These are phyloP conservation scores for Porites divaricata DNA, from an alignment of 92 coral and sea anemone genomes.

Conservation along the genomic window DNA sequence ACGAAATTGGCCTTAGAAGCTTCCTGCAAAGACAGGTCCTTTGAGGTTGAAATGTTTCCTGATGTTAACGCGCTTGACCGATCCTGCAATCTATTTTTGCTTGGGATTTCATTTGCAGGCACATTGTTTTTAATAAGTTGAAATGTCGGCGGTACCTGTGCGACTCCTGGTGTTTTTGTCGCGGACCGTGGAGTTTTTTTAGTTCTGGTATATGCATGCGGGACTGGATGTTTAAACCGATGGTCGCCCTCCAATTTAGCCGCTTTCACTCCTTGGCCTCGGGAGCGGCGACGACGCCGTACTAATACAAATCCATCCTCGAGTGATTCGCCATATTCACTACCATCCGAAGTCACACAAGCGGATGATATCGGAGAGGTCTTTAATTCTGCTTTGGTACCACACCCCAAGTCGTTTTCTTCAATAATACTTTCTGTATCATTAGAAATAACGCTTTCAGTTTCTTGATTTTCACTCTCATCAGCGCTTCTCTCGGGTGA, in stretches of 20 bases:
- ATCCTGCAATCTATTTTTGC: neutral
- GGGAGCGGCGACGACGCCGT: neutral
- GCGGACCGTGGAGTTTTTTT: too few species aligned
- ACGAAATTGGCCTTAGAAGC: too few species aligned
- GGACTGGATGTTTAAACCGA: neutral
- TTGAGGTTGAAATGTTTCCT: neutral
- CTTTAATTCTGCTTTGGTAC: neutral
- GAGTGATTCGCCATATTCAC: neutral
- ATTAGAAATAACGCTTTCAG: neutral
- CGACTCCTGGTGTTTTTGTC: too few species aligned
- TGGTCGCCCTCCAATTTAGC: neutral
- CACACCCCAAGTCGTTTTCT: neutral
- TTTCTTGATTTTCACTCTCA: neutral
- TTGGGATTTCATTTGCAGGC: neutral
- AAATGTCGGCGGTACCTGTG: too few species aligned
- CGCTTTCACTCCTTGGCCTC: neutral
- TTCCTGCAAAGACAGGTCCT: neutral
- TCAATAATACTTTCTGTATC: too few species aligned
- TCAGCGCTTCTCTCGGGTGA: slow-evolving; percentile 2
- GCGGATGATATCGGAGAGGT: neutral
- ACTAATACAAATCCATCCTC: neutral
- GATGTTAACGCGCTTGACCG: too few species aligned
- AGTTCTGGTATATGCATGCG: too few species aligned
- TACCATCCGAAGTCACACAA: neutral
- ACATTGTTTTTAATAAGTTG: too few species aligned